These are phyloP conservation scores for Cariama cristata DNA, from an alignment of 2,113 vertebrate genomes.

Conservation along the genomic window DNA sequence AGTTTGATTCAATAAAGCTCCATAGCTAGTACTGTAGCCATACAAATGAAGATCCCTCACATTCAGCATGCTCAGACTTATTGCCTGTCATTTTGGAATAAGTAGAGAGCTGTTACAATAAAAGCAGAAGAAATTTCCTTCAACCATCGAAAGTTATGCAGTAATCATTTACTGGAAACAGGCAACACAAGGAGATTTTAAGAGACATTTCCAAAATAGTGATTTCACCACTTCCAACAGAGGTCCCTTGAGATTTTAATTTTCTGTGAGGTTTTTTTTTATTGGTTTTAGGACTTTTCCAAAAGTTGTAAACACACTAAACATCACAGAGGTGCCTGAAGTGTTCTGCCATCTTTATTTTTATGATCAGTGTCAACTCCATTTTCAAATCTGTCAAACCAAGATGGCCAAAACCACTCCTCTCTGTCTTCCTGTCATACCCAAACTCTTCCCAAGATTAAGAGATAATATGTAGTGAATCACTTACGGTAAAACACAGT, in stretches of 20 bases:
- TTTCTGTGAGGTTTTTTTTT: not conserved
- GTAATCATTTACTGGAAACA: not conserved
- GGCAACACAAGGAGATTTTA: not conserved
- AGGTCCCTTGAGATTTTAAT: not conserved
- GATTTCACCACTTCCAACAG: not conserved
- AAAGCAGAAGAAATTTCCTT: not conserved
- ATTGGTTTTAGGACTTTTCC: not conserved
- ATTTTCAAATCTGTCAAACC: not conserved
- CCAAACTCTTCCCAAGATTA: not conserved
- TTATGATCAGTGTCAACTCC: not conserved
- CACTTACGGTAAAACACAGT: not conserved
- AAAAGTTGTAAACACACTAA: not conserved
- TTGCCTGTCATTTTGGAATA: not conserved
- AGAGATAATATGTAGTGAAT: not conserved
- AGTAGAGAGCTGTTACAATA: not conserved
- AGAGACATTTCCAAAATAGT: not conserved
- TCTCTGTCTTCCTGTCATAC: not conserved
- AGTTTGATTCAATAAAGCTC: not conserved
- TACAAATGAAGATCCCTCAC: not conserved
- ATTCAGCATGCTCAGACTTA: not conserved
- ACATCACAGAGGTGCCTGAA: not conserved
- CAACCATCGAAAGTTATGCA: accelerated
- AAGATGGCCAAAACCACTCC: not conserved
- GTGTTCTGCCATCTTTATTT: not conserved
- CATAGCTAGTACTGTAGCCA: not conserved